Evolutionary conservation across 2,888 invertebrate genomes (phyloP).

Genomic region (Prosapia bicincta): DNA sequence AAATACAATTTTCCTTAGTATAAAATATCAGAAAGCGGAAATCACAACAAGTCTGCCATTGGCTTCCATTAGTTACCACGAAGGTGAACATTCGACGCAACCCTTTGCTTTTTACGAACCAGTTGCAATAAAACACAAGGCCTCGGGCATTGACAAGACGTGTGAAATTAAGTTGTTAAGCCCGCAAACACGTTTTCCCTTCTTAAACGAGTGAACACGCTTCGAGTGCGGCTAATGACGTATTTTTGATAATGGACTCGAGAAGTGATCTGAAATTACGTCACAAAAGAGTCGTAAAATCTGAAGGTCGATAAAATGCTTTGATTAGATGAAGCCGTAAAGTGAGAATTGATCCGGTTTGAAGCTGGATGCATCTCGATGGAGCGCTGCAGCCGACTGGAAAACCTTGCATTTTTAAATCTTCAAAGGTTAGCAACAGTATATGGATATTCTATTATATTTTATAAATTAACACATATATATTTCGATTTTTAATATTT

Average conservation of each 20-base stretch:
- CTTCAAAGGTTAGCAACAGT: no score
- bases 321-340: neutral
- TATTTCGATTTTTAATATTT: no score
- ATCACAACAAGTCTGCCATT: no score
- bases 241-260: neutral
- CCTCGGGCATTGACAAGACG: neutral
- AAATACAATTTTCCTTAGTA: no score
- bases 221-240: neutral
- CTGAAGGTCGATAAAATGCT: neutral
- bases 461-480: no score
- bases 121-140: neutral
- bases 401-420: no score
- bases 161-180: neutral
- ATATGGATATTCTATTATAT: no score
- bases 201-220: neutral
- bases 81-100: no score
- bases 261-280: neutral
- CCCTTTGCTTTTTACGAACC: neutral
- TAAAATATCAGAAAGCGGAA: no score
- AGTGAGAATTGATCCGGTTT: neutral
- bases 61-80: no score
- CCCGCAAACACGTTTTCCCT: neutral
- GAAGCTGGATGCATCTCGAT: neutral
- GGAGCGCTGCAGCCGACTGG: no score
- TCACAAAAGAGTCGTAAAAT: neutral